Conservation (phyloP, 1,140 invertebrate genomes). For the Solen grandis region DNA sequence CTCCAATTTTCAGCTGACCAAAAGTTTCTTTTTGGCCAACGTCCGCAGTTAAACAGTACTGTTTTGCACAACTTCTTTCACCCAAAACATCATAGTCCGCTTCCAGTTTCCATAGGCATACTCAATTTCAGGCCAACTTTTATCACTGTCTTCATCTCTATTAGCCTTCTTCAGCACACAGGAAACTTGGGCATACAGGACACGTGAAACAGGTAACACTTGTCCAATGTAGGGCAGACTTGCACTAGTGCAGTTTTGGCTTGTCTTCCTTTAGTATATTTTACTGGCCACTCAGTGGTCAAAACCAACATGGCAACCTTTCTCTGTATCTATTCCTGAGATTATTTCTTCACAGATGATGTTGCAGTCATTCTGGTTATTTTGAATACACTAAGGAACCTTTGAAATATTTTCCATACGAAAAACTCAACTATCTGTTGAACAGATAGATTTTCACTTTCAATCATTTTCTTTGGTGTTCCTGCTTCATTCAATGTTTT, state of each 20-base stretch:
- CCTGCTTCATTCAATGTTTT: neutral
- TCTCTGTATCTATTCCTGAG: slow-evolving; percentile 5
- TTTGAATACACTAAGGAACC: slow-evolving; percentile 60
- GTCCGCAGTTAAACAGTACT: slow-evolving; percentile 56
- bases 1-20: slow-evolving; percentile 63
- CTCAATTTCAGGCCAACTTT: slow-evolving; percentile 63
- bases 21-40: slow-evolving; percentile 58
- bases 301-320: slow-evolving; percentile 56
- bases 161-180: slow-evolving; percentile 42
- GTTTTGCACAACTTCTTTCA: slow-evolving; percentile 56
- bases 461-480: neutral
- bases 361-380: slow-evolving; percentile 61
- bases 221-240: slow-evolving; percentile 45
- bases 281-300: slow-evolving; percentile 68
- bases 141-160: slow-evolving; percentile 54
- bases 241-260: slow-evolving; percentile 63
- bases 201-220: slow-evolving; percentile 65
- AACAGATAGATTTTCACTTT: slow-evolving; percentile 3
- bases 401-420: slow-evolving; percentile 58
- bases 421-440: slow-evolving; percentile 40
- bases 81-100: slow-evolving; percentile 59
- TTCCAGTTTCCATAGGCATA: slow-evolving; percentile 65
- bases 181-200: slow-evolving; percentile 62
- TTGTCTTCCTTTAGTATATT: slow-evolving; percentile 60
- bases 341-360: slow-evolving; percentile 64